Evolutionary conservation across 2,113 vertebrate genomes (phyloP), one percentile per base, ranked within the genome.

Genomic region (Tetraodon nigroviridis): DNA sequence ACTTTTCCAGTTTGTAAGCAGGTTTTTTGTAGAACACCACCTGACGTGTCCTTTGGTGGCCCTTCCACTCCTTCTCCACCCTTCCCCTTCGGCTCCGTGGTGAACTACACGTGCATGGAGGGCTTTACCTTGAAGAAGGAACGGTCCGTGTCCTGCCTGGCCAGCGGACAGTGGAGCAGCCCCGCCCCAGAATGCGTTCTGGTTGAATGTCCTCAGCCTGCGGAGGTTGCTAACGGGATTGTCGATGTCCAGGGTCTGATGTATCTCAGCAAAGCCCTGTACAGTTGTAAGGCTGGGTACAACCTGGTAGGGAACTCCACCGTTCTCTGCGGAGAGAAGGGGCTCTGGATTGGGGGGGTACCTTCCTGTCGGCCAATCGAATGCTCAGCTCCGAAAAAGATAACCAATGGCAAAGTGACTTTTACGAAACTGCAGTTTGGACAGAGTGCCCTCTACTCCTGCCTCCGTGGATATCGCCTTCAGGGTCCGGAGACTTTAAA

Each of bases 201-300:
- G 0, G 93, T 98, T 5, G 97, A 99, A 71, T 99, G 97, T 37
- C 92, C 93, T 3, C 96, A 98, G 2, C 97, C 97, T 7, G 92
- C 92, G 67, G 94, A 97, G 86, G 90, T 97, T 71, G 84, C 74
- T 22, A 91, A 97, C 0, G 95, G 96, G 17, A 95, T 98, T 61
- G 91, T 97, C 3, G 95, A 99, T 19, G 94, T 97, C 6, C 97
- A 99, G 74, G 96, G 97, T n/a, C 91, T 99, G 51, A 94, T 94
- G 74, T 99, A 96, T 75, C 94, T 98, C 56, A 98, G 94, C 84
- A 95, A 93, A 56, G 96, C 95, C 0, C 86, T 94, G 24, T 99
- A 99, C 65, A 94, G 92, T 3, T 99, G 97, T 69, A 96, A 92
- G 66, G 90, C 91, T 46, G 97, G 97, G 22, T 96, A 93, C 57